These are phyloP conservation scores for Drosophila funebris DNA, from an alignment of 1,140 invertebrate genomes.

Conservation along the genomic window DNA sequence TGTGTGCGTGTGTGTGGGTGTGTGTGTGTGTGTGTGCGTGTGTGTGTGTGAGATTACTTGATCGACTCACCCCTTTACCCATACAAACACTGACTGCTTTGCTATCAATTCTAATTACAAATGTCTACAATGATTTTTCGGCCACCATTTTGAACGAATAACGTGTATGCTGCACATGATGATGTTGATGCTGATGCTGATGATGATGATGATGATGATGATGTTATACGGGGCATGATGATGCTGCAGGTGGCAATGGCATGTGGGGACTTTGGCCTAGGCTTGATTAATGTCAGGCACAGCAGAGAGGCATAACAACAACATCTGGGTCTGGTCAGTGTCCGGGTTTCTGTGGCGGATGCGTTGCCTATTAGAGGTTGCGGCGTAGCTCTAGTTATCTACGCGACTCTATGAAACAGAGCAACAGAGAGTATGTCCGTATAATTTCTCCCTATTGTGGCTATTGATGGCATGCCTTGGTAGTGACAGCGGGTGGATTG, in stretches of 20 bases:
- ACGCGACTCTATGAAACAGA: conserved; percentile 4
- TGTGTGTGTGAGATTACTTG: conserved; percentile 10
- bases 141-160: conserved; percentile 35
- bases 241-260: conserved; percentile 33
- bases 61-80: not conserved
- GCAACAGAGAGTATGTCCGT: not conserved
- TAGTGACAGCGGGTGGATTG: not conserved
- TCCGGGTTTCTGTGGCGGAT: conserved; percentile 41
- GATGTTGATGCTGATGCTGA: conserved; percentile 15
- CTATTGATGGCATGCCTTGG: not conserved
- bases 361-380: conserved; percentile 67
- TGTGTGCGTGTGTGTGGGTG: not conserved
- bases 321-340: conserved; percentile 33
- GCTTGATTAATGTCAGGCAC: conserved; percentile 76
- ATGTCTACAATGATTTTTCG: conserved; percentile 81
- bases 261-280: conserved; percentile 36
- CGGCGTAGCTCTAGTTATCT: conserved; percentile 65
- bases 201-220: conserved; percentile 21
- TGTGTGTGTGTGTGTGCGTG: too few species aligned
- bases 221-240: too few species aligned
- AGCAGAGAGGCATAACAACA: conserved; percentile 45
- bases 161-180: not conserved
- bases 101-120: conserved; percentile 81
- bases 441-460: not conserved
- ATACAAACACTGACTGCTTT: conserved; percentile 42